A percentile compares a stretch with the other conserved stretches of the same genome.
Conservation (phyloP, 2,113 vertebrate genomes). For the Benitochromis conjunctus region DNA sequence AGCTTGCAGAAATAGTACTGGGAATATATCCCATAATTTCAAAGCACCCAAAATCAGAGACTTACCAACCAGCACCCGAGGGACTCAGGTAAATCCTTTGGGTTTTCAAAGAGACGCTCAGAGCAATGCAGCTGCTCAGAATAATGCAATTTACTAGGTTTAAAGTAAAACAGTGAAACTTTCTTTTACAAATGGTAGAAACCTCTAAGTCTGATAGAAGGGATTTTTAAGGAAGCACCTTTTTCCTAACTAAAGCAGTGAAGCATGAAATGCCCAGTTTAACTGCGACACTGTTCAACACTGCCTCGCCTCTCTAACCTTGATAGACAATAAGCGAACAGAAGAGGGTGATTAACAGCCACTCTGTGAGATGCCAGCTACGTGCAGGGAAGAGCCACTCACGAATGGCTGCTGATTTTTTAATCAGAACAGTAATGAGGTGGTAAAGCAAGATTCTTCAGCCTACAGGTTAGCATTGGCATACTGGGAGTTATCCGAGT, state of each 20-base stretch:
- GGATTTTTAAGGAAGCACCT: neutral
- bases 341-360: conserved; percentile 12
- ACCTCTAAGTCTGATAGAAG: neutral
- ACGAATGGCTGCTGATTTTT: neutral
- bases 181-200: neutral
- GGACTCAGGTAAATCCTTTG: neutral
- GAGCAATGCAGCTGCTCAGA: neutral
- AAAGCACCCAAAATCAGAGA: neutral
- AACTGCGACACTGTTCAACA: conserved; percentile 10
- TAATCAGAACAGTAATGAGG: neutral
- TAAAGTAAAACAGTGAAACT: neutral
- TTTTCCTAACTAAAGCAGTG: neutral
- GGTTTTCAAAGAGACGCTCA: neutral
- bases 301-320: neutral
- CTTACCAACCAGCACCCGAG: neutral
- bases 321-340: neutral
- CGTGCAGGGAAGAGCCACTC: neutral
- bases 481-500: neutral
- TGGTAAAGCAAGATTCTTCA: neutral
- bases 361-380: neutral
- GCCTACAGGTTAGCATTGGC: neutral
- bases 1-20: neutral
- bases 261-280: neutral
- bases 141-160: neutral
- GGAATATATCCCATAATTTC: conserved; percentile 7